Evolutionary conservation across 2,113 vertebrate species (phyloP).

Genomic region (Illadopsis cleaveri): DNA sequence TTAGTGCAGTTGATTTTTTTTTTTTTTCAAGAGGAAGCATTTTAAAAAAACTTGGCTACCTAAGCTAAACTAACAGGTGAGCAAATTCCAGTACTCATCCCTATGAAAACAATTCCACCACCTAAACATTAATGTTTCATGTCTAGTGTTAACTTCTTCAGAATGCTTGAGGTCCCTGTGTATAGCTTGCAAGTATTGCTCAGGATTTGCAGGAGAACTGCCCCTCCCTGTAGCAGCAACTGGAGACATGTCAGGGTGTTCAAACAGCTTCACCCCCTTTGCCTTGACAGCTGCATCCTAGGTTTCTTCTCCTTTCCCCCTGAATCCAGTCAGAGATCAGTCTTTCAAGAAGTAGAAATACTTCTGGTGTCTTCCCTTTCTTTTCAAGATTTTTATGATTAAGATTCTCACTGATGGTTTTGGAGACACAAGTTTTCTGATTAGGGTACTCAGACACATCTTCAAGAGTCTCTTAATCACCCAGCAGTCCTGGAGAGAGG

Average conservation of each 20-base stretch:
- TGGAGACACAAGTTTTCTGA: neutral
- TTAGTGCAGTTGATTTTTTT: neutral
- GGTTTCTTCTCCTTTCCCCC: neutral
- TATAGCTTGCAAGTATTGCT: neutral
- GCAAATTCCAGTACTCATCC: neutral
- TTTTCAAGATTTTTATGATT: neutral
- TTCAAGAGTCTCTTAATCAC: conserved; percentile 50
- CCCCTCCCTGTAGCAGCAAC: neutral
- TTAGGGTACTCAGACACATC: conserved; percentile 24
- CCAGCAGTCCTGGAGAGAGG: neutral
- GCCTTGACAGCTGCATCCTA: neutral
- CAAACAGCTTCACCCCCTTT: rapidly evolving
- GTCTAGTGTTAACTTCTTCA: neutral
- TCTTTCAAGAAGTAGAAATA: neutral
- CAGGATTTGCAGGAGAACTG: neutral
- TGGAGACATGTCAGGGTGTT: neutral
- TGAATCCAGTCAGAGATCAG: neutral
- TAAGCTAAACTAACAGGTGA: neutral
- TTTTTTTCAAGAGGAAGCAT: neutral
- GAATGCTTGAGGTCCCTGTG: neutral
- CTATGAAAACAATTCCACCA: neutral
- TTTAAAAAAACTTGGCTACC: neutral
- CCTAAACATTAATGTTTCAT: neutral
- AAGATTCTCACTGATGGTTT: neutral
- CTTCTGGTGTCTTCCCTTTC: neutral